A percentile compares a stretch with the other conserved stretches of the same genome.
Evolutionary conservation across 1,140 invertebrate genomes (phyloP).

Genomic region (Diabrotica undecimpunctata): DNA sequence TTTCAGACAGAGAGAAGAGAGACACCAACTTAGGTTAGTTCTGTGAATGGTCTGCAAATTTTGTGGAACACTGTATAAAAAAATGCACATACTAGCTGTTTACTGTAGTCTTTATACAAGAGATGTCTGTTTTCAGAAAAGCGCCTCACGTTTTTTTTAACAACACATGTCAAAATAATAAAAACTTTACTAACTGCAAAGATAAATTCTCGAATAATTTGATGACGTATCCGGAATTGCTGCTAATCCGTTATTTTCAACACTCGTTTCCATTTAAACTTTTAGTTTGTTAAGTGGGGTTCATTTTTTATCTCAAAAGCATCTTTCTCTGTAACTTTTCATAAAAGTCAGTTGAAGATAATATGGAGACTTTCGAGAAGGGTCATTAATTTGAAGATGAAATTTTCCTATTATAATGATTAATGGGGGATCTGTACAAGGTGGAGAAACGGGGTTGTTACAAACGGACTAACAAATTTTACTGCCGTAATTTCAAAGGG

Average conservation of each 20-base stretch:
- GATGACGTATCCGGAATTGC: neutral
- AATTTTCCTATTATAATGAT: constrained; percentile 1
- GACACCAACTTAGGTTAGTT: no score
- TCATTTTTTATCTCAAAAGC: neutral
- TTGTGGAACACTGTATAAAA: no score
- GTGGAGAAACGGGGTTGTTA: neutral
- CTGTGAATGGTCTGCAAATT: no score
- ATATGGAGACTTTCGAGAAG: neutral
- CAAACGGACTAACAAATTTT: neutral
- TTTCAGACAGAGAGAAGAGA: no score
- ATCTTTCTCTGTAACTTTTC: constrained; percentile 2
- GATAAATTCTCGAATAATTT: neutral
- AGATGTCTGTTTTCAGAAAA: no score
- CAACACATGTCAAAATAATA: no score
- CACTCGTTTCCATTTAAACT: constrained; percentile 2
- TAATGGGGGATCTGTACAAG: neutral
- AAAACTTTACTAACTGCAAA: neutral
- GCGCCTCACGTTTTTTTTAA: no score
- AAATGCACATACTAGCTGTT: no score
- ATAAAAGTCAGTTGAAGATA: neutral
- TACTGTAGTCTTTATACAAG: no score
- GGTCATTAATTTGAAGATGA: constrained; percentile 1
- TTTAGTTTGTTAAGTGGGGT: neutral
- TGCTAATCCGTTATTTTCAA: constrained; percentile 1
- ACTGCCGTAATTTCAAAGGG: no score